Conservation (phyloP, 2,888 invertebrate genomes). For the Pristionchus arcanus region DNA sequence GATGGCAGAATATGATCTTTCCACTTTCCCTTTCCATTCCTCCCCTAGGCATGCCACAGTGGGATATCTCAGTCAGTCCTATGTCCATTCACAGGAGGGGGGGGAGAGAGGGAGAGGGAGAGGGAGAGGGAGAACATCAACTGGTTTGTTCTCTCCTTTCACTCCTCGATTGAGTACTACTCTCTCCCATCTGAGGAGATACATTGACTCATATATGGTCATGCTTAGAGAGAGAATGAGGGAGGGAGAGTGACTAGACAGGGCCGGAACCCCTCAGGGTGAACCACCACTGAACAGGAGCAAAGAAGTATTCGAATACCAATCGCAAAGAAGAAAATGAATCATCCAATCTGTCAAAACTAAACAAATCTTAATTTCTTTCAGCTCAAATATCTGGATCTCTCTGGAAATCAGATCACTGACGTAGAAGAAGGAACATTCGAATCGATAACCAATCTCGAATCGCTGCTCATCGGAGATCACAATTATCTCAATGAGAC, state of each 20-base stretch:
- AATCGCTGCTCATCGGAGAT: conserved; percentile 86
- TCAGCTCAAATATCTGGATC: conserved; percentile 87
- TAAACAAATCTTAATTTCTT: conserved; percentile 52
- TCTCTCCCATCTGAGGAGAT: conserved; percentile 3
- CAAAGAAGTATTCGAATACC: not conserved
- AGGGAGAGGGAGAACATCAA: not conserved
- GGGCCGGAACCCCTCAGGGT: not conserved
- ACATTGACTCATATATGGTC: not conserved
- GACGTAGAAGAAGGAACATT: conserved; percentile 91
- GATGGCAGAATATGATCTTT: no score
- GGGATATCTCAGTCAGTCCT: conserved; percentile 16
- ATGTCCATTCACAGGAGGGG: not conserved
- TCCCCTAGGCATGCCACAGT: not conserved
- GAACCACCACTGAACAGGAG: not conserved
- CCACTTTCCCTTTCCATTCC: not conserved
- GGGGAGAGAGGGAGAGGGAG: not conserved
- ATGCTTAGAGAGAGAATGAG: not conserved
- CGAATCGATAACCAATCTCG: conserved; percentile 87
- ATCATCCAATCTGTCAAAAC: no score
- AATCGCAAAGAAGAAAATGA: not conserved
- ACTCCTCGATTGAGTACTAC: conserved; percentile 6
- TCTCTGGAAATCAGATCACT: conserved; percentile 91
- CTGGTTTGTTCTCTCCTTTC: conserved; percentile 33
- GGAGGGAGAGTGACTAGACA: not conserved
- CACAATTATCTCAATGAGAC: conserved; percentile 89